Conservation (phyloP, 1,140 invertebrate genomes). For the Orussus abietinus region DNA sequence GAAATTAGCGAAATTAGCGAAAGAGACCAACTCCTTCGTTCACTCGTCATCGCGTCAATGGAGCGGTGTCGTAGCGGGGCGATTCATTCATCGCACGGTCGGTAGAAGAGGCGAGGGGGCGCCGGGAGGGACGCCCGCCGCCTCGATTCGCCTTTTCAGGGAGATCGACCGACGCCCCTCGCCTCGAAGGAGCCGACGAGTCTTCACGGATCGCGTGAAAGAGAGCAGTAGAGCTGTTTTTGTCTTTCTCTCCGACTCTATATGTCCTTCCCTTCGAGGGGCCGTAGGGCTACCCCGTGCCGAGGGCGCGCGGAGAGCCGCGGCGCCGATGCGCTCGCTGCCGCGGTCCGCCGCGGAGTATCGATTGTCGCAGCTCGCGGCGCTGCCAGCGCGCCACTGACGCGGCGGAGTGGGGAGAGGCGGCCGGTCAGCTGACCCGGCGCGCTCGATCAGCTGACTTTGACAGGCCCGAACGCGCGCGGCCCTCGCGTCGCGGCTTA, state of each 20-base stretch:
- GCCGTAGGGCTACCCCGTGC: background rate
- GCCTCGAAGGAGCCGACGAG: too few relatives aligned
- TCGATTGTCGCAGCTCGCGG: conserved; percentile 41
- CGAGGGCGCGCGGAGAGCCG: background rate
- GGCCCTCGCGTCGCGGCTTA: background rate
- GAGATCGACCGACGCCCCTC: too few relatives aligned
- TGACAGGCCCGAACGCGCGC: conserved; percentile 31
- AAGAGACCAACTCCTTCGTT: too few relatives aligned
- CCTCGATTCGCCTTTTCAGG: too few relatives aligned
- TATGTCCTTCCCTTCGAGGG: background rate
- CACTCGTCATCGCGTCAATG: background rate
- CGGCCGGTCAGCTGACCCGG: conserved; percentile 42
- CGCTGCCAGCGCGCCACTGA: conserved; percentile 4
- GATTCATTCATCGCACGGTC: too few relatives aligned
- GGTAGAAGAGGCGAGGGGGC: too few relatives aligned
- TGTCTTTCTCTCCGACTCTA: background rate
- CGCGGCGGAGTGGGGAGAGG: conserved; percentile 13
- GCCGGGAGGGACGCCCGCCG: too few relatives aligned
- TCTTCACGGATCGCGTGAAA: too few relatives aligned
- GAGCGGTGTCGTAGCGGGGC: too few relatives aligned
- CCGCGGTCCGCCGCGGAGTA: conserved; percentile 18
- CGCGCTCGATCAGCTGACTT: conserved; percentile 43
- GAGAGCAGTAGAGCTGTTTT: too few relatives aligned
- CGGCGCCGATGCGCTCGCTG: conserved; percentile 12
- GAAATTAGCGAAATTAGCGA: too few relatives aligned